Base-by-base conservation (phyloP, 2,797 vertebrate species). In the Sebastes itinus region DNA sequence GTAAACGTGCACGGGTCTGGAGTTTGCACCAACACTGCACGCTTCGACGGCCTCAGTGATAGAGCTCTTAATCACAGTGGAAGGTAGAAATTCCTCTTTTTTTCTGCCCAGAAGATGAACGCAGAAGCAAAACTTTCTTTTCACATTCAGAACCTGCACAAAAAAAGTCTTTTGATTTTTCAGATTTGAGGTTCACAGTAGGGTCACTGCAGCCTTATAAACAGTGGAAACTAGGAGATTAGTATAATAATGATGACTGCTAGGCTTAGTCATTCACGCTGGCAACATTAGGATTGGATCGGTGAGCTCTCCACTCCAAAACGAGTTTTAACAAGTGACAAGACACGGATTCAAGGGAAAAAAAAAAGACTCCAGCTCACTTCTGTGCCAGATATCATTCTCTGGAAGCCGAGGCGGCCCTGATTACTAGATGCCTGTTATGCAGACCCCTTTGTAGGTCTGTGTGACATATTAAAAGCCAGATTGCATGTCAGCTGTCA, bases 271-370 rank as follows among this genome's bases (percentile, higher is more conserved):
- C 92, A 95, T 91, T 88, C 84, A 14, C 8, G 54, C 93, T 94
- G 92, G 92, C 92, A 95, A 92, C 92, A 90, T 91, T 88, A 89
- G 72, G 85, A 88, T 86, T 84, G 86, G 83, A 93, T 92, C 69
- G 72, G 77, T 89, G 70, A 89, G 86, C 83, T 75, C 81, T 89
- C 68, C 54, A 69, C 90, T 90, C 92, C 89, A 74, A 92, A 88
- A 92, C 90, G 89, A 92, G 95, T 95, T 94, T 75, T 85, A 94
- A 95, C 95, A 96, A 88, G 92, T 87, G 87, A 83, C 78, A 89
- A 93, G 90, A 92, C 66, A 52, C 68, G 58, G 81, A 81, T 93
- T 94, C 83, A 80, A 74, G 83, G 83, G 71, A 77, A 84, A 54
- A 42, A 88, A 84, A 54, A 25, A 88, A 78, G 90, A 84, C 83